phyloP scores from a whole-genome alignment of 2,888 invertebrate genomes.

The Subacronicta megacephala region DNA sequence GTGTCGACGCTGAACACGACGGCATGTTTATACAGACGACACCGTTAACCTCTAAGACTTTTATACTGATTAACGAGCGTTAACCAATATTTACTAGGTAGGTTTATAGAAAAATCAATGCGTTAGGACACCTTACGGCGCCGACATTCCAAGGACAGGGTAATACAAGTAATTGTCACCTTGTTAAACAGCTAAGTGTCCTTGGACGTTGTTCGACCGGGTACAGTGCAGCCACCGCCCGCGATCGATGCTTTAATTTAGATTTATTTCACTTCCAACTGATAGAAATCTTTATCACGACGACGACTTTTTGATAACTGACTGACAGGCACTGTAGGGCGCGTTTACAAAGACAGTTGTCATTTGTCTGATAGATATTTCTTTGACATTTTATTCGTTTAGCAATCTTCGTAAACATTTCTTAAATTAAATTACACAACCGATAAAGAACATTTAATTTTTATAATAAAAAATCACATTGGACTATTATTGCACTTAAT shows the following conservation, averaged over 20 bases:
- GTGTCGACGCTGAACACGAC: conserved; percentile 6
- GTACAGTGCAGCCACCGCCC: conserved; percentile 54
- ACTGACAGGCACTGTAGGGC: background rate
- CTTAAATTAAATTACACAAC: background rate
- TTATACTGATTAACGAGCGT: conserved; percentile 50
- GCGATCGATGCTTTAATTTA: conserved; percentile 63
- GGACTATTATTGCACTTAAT: no score
- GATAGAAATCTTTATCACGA: conserved; percentile 51
- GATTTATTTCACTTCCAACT: conserved; percentile 46
- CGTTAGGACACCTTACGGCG: conserved; percentile 38
- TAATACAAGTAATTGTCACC: conserved; percentile 41
- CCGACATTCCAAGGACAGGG: conserved; percentile 34
- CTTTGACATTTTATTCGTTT: conserved; percentile 1
- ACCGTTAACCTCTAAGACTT: conserved; percentile 44
- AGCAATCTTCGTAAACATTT: conserved; percentile 33
- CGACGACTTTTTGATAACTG: conserved; percentile 48
- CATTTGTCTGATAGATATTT: background rate
- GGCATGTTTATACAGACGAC: conserved; percentile 46
- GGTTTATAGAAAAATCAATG: conserved; percentile 82
- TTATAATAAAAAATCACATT: no score
- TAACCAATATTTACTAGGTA: conserved; percentile 68
- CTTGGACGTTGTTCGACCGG: conserved; percentile 67
- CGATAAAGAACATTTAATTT: no score
- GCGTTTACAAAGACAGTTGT: conserved; percentile 27
- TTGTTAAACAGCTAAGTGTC: conserved; percentile 51